Base-by-base conservation (phyloP, 2,113 vertebrate genomes). In the Sinosuthora webbiana region DNA sequence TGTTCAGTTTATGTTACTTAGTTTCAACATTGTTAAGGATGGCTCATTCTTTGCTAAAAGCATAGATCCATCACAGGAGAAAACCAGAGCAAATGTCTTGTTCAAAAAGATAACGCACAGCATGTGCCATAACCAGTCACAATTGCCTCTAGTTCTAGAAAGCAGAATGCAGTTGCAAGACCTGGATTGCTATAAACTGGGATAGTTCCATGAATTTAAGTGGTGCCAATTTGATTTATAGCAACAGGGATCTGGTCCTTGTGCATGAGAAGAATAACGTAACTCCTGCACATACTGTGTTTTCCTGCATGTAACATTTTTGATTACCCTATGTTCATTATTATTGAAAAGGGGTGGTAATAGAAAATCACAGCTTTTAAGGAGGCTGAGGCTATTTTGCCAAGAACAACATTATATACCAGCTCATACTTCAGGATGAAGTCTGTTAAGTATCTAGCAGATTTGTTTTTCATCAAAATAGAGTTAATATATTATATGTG, bases 391-490 rank as follows among this genome's bases (percentile, higher is more conserved):
- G 13, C 18, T 83, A 25, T 91, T 91, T 95, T 83, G 78, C 84
- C 95, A 95, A 94, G 70, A 88, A 31, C 39, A 95, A 57, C 64
- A 85, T 39, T 21, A 25, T 55, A 70, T 50, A 69, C 25, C 55
- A 83, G 24, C 33, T 93, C 90, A 90, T 77, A 47, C 59, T 85
- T 90, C 68, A 80, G 50, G 67, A 21, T 87, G 39, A 79, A 88
- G 53, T 27, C 68, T 94, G 74, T 85, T 91, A 91, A 95, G 49
- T 90, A 91, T 90, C 78, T 93, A 83, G 49, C 35, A 87, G 80
- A 77, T 90, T 89, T 94, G 28, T 84, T 96, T 95, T 89, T 85
- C 59, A 60, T 95, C 75, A 80, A 95, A 95, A 95, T 88, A 93
- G 49, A 83, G 71, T 94, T 91, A 74, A 80, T 88, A 57, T 83